These are phyloP conservation scores for Minunthozetes semirufus DNA, from an alignment of 2,888 invertebrate species.

Conservation along the genomic window DNA sequence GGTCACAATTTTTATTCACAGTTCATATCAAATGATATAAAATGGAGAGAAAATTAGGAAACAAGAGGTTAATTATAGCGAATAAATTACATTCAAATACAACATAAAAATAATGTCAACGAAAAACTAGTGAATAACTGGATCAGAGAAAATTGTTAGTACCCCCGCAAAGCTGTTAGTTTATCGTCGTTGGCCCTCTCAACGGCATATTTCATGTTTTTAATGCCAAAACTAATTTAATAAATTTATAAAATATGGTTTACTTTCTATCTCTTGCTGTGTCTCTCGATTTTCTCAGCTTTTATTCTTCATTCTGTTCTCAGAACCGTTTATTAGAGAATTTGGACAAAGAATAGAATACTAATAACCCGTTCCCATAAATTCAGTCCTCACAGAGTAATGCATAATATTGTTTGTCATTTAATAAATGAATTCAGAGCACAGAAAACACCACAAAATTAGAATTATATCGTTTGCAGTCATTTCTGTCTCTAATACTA, in stretches of 20 bases:
- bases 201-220: too few relatives aligned
- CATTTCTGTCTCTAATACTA: constrained; percentile 9
- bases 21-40: constrained; percentile 3
- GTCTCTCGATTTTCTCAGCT: background rate
- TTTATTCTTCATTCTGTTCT: background rate
- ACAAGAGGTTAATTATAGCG: too few relatives aligned
- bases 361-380: constrained; percentile 6
- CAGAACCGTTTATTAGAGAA: background rate
- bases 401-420: constrained; percentile 15
- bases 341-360: constrained; percentile 1
- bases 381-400: background rate
- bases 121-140: too few relatives aligned
- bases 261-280: too few relatives aligned
- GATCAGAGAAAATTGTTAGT: too few relatives aligned
- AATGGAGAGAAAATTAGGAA: background rate
- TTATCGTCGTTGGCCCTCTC: too few relatives aligned
- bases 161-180: too few relatives aligned
- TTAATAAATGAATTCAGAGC: constrained; percentile 9
- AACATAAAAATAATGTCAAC: too few relatives aligned
- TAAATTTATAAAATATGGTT: too few relatives aligned
- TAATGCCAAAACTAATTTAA: too few relatives aligned
- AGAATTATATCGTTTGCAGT: background rate
- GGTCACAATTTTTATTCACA: constrained; percentile 11
- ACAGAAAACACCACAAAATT: background rate
- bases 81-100: too few relatives aligned